Evolutionary conservation across 2,797 vertebrate species (phyloP).

Genomic region (Sternotherus odoratus): DNA sequence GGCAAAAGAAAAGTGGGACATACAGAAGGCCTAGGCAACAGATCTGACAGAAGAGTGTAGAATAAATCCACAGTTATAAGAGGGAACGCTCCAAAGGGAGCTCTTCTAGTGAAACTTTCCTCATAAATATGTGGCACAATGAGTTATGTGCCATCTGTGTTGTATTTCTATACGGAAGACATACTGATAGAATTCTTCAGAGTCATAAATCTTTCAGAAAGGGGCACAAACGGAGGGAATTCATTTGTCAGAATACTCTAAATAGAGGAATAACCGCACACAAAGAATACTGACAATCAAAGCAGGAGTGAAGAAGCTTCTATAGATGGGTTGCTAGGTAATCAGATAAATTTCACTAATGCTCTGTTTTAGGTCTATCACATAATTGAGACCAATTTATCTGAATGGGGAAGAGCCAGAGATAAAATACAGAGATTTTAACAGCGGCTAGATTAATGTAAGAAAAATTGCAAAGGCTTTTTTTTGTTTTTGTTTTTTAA

Average conservation of each 20-base stretch:
- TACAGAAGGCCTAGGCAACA: background rate
- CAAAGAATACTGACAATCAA: background rate
- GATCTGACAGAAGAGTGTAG: background rate
- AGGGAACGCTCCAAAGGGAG: background rate
- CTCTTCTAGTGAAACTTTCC: background rate
- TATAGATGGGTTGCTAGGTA: background rate
- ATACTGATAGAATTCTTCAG: background rate
- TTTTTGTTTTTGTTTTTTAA: too few species aligned
- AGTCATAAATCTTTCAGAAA: background rate
- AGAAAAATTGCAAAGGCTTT: background rate
- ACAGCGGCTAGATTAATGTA: background rate
- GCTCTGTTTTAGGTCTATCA: background rate
- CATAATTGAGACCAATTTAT: background rate
- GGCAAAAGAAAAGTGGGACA: background rate
- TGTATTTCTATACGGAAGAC: background rate
- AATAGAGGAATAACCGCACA: background rate
- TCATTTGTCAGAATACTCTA: background rate
- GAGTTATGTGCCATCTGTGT: background rate
- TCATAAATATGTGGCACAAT: background rate
- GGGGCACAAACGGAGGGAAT: background rate
- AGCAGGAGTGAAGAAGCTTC: background rate
- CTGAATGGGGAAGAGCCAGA: background rate
- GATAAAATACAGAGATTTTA: background rate
- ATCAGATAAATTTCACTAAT: background rate
- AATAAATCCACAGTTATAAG: background rate